A percentile compares a stretch with the other conserved stretches of the same genome.
Conservation (phyloP, 2,888 invertebrate genomes). For the Sinopyrophorus schimmeli region DNA sequence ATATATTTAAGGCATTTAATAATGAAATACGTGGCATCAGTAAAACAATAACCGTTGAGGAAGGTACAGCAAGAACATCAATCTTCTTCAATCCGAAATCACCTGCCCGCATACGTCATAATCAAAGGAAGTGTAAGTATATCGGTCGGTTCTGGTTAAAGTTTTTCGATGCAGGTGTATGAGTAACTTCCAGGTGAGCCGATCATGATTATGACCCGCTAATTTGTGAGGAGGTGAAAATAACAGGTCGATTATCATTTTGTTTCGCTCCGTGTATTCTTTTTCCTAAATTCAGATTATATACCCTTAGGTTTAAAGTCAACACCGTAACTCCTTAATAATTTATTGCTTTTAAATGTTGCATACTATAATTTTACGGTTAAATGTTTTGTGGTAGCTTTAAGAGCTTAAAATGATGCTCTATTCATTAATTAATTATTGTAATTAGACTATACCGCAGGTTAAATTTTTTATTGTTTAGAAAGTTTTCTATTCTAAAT, state of each 20-base stretch:
- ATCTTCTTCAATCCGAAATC: constrained; percentile 37
- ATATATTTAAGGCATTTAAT: neutral
- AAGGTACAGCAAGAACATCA: constrained; percentile 35
- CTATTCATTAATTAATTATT: constrained; percentile 30
- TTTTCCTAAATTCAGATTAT: constrained; percentile 43
- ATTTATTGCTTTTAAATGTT: constrained; percentile 43
- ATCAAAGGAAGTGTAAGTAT: constrained; percentile 35
- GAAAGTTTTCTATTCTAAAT: constrained; percentile 3
- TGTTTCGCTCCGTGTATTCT: constrained; percentile 37
- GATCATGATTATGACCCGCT: constrained; percentile 47
- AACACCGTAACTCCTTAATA: constrained; percentile 46
- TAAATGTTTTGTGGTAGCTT: constrained; percentile 14
- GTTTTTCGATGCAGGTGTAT: constrained; percentile 45
- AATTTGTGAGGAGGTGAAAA: constrained; percentile 56
- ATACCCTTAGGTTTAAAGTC: constrained; percentile 47
- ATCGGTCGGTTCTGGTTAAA: constrained; percentile 30
- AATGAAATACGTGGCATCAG: constrained; percentile 16
- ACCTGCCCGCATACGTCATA: constrained; percentile 41
- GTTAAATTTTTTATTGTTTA: constrained; percentile 8
- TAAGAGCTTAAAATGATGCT: constrained; percentile 17
- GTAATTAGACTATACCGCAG: constrained; percentile 20
- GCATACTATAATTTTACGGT: constrained; percentile 30
- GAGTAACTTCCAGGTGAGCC: constrained; percentile 41
- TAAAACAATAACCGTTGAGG: constrained; percentile 26
- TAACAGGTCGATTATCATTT: constrained; percentile 54